Base-by-base conservation (phyloP, 2,113 vertebrate species). In the Rhegmatorhina hoffmannsi region DNA sequence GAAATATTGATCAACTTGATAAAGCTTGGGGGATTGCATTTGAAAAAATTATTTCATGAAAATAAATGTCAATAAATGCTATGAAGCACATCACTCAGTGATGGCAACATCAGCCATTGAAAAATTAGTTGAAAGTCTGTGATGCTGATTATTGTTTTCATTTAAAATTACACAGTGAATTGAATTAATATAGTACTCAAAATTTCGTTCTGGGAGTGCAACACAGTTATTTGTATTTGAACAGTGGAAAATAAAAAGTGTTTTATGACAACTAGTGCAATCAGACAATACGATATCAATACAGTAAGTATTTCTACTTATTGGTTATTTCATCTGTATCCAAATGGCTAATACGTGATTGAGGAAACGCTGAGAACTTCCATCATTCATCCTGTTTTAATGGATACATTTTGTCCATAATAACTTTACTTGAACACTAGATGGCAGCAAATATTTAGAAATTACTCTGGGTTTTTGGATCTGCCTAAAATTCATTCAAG, bases 401-500 rank as follows among this genome's bases (percentile, higher is more conserved):
- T 15, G 6, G 33, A 26, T 16, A 6, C 0, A 9, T 72, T 56
- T 75, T 79, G 23, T 8, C 33, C 13, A 0, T 47, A 50, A 53
- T 26, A 87, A 52, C 56, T 60, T 75, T 59, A 78, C 28, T 10
- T 76, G 62, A 62, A 85, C 98, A 97, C 96, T 97, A 97, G 98
- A 90, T 98, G 98, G 97, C 97, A 98, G 97, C 96, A 98, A 79
- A 97, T 96, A 91, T 91, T 94, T 95, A 94, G 53, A 94, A 97
- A 94, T 95, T 77, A 68, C 20, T 72, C 81, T 69, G 34, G 44
- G 52, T 75, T 73, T 87, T 83, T 60, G 34, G 87, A 95, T 98
- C 93, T 77, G 97, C 96, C 15, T 97, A 91, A 33, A 93, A 89
- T 46, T 83, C 29, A 56, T 25, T 85, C 34, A 87, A 47, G 62